These are phyloP conservation scores for Acanthosepion lycidas DNA, from an alignment of 2,888 invertebrate species.

Conservation along the genomic window DNA sequence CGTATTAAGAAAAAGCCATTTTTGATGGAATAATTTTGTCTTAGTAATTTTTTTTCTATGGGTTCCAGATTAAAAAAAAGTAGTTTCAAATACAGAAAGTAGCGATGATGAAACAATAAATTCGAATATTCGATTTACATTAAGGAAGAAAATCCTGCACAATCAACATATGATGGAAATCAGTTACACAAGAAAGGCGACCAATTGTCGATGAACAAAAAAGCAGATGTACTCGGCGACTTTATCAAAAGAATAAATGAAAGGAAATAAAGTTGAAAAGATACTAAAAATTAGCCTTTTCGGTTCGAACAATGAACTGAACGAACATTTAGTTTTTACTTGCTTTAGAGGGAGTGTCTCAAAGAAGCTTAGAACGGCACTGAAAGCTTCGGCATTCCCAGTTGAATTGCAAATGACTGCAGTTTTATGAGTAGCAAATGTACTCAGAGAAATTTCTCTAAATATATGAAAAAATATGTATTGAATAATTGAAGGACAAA, in stretches of 20 bases:
- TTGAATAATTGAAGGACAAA: too few species aligned
- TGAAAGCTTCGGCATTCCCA: not conserved
- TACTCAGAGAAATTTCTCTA: not conserved
- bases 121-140: not conserved
- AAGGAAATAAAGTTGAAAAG: not conserved
- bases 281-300: not conserved
- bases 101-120: not conserved
- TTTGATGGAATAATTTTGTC: not conserved
- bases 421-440: not conserved
- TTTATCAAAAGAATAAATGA: not conserved
- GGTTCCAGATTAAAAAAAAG: not conserved
- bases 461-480: too few species aligned
- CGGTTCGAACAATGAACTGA: not conserved
- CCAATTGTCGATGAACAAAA: not conserved
- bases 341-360: not conserved
- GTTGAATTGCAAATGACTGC: not conserved
- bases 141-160: too few species aligned
- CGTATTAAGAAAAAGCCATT: not conserved
- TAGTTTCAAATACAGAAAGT: not conserved
- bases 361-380: not conserved
- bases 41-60: not conserved
- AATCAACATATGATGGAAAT: too few species aligned
- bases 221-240: not conserved
- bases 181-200: not conserved
- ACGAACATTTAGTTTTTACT: not conserved